Base-by-base conservation (phyloP, 2,797 vertebrate species). In the Karalla daura region DNA sequence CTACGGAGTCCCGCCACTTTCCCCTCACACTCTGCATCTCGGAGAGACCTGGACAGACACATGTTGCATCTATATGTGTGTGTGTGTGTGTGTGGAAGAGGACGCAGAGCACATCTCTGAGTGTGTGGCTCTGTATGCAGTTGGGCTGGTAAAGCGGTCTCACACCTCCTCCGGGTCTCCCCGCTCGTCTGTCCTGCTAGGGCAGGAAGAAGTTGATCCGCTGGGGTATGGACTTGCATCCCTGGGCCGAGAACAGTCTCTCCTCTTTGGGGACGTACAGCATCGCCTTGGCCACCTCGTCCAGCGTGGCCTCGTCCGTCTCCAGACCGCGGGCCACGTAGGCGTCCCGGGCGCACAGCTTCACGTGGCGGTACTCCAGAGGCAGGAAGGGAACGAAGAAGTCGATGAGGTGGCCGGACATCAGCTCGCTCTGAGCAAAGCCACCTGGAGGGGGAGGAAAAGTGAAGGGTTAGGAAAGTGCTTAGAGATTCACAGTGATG, bases 181-280 rank as follows among this genome's bases (percentile, higher is more conserved):
- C 40, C 30, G 75, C 10, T 24, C 32, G 15, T 58, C n/a, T 64
- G 50, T 45, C 60, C 55, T 21, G 55, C 59, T 96, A 98, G 2
- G 95, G 95, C 43, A 98, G 91, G 76, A 97, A 95, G 79, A 97
- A 97, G 86, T 91, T 95, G 84, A 99, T 98, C 85, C 96, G 94
- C 86, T 99, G 98, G 20, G 97, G 92, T 36, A 99, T 91, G 15
- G 96, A 96, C 80, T 99, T 99, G 88, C 98, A 99, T 39, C 98
- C 98, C 78, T 98, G 96, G 9, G 95, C 95, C 35, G 97, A 97
- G 89, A 98, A 99, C 32, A 98, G 94, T 70, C 94, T 93, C 62
- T 97, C 95, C 63, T 96, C 96, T 79, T 95, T 95, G 49, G 98
- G 98, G 25, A 98, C 90, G 2, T 98, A 99, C 2, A 95, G 82